A percentile compares a stretch with the other conserved stretches of the same genome.
Evolutionary conservation across 2,113 vertebrate genomes (phyloP).

Genomic region (Clarias magur): DNA sequence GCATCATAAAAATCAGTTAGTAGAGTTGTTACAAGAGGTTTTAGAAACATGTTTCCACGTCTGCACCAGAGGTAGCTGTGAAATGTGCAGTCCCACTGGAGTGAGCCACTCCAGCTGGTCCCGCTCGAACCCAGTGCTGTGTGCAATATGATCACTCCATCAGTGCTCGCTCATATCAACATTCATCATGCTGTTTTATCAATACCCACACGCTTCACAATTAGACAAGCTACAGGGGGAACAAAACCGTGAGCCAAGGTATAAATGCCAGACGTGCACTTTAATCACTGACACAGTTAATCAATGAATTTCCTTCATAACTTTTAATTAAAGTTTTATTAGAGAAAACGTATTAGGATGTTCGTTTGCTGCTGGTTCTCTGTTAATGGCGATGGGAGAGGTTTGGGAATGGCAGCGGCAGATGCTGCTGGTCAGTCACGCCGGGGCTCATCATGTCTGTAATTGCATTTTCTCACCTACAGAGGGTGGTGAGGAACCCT

Average conservation of each 20-base stretch:
- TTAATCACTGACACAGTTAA: constrained; percentile 91
- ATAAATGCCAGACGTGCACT: constrained; percentile 77
- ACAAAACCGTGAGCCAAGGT: constrained; percentile 74
- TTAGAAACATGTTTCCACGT: constrained; percentile 79
- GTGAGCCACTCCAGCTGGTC: constrained; percentile 94
- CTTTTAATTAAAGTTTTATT: constrained; percentile 92
- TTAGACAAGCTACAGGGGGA: constrained; percentile 90
- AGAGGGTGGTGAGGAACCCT: constrained; percentile 98
- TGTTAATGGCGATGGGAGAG: constrained; percentile 76
- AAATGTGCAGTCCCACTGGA: constrained; percentile 88
- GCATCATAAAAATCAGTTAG: constrained; percentile 90
- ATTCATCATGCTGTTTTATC: constrained; percentile 95
- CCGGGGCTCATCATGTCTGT: constrained; percentile 85
- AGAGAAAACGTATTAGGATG: constrained; percentile 79
- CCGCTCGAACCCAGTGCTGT: constrained; percentile 86
- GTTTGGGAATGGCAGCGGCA: constrained; percentile 77
- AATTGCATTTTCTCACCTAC: constrained; percentile 98
- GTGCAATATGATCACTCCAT: constrained; percentile 98
- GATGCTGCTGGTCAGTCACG: constrained; percentile 79
- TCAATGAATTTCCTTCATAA: constrained; percentile 89
- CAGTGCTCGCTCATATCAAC: constrained; percentile 85
- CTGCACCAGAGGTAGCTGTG: constrained; percentile 84
- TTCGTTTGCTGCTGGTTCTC: constrained; percentile 73
- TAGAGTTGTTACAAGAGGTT: constrained; percentile 80
- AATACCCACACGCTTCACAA: constrained; percentile 87